Base-by-base conservation (phyloP, 2,888 invertebrate genomes). In the Parnassius orleans region DNA sequence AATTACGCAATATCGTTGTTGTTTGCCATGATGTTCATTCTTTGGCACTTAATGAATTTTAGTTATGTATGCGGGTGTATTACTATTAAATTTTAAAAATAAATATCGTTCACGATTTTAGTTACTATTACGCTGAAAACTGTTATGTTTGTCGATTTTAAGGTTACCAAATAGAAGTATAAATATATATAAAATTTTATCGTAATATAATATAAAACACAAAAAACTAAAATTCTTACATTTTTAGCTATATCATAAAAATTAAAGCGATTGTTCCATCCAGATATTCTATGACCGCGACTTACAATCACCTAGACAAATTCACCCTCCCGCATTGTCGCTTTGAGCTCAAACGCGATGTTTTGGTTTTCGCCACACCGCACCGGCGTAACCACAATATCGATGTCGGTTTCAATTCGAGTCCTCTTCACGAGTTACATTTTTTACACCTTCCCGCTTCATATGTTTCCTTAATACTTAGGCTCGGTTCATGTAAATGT, bases 251-350 rank as follows among this genome's bases (percentile, higher is more conserved):
- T 7, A 46, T 12, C 2, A n/a, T 12, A 46, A 46, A 46, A n/a
- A n/a, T n/a, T 3, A 46, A n/a, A 41, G 24, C 14, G 14, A 41
- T 3, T 57, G 60, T 42, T 72, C 15, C 54, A 68, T 79, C 77
- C 58, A 77, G 72, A 0, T 0, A 5, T 54, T 64, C n/a, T 74
- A 74, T 5, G 54, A 60, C 71, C 12, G 9, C 50, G 60, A 66
- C 66, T 67, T 65, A 69, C 74, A 79, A 71, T 82, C 83, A 83
- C 78, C 81, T 85, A 87, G 87, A 85, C 87, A 84, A 86, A 86
- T 85, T 85, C 85, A 81, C 89, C 89, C 88, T 83, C 81, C 76
- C 73, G 78, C 81, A 84, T 86, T 86, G 86, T 86, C 80, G 80
- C 90, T 90, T 90, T 90, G 90, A 90, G 89, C 85, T 89, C 80